phyloP scores from a whole-genome alignment of 2,113 vertebrate genomes.

The Anseranas semipalmata region DNA sequence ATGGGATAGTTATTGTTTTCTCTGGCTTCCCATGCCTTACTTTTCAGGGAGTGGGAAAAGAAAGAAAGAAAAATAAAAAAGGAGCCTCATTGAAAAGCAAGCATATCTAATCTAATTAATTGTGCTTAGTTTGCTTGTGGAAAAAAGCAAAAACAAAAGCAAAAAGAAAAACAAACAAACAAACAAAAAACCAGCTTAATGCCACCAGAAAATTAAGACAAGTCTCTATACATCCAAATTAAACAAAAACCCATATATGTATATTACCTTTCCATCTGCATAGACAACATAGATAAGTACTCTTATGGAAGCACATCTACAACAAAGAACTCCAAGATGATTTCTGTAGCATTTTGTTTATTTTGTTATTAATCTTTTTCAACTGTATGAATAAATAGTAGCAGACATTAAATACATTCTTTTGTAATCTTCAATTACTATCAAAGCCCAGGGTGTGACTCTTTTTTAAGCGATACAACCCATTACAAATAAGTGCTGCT shows the following conservation, averaged over 20 bases:
- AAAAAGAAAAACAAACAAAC: no score
- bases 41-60: not conserved
- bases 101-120: not conserved
- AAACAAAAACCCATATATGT: rapidly evolving
- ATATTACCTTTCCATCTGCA: not conserved
- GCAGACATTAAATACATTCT: not conserved
- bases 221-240: not conserved
- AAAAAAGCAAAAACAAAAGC: not conserved
- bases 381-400: not conserved
- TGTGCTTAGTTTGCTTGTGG: not conserved
- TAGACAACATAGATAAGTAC: not conserved
- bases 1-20: not conserved
- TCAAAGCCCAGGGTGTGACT: not conserved
- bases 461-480: not conserved
- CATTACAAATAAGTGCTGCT: not conserved
- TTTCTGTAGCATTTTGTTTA: not conserved
- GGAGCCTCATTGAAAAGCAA: not conserved
- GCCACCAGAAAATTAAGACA: not conserved
- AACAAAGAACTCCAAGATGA: not conserved
- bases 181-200: not conserved
- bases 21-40: not conserved
- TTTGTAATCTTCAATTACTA: not conserved
- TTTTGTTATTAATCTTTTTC: not conserved
- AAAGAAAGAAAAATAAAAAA: not conserved
- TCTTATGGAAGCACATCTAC: not conserved